phyloP scores from a whole-genome alignment of 2,797 vertebrate species.

The Rousettus madagascariensis region DNA sequence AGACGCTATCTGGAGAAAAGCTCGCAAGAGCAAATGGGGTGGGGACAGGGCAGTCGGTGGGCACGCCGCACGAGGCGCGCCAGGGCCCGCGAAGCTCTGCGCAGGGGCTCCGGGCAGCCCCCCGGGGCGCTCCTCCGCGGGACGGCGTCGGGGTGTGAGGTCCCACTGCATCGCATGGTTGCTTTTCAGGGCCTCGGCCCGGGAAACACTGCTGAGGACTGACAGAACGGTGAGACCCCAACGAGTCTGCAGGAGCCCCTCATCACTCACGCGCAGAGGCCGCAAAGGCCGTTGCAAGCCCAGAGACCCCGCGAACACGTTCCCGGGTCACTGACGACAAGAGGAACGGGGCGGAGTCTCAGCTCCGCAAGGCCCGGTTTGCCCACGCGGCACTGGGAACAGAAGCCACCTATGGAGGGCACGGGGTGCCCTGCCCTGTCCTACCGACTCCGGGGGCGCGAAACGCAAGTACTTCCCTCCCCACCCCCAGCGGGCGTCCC shows the following conservation, averaged over 20 bases:
- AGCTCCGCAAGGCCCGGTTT: too few species aligned
- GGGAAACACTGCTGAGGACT: not conserved
- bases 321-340: not conserved
- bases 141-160: not conserved
- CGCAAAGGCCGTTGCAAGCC: not conserved
- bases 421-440: too few species aligned
- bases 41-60: not conserved
- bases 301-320: not conserved
- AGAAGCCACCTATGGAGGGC: too few species aligned
- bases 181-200: not conserved
- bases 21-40: fast-evolving
- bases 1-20: not conserved
- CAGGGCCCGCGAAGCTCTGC: not conserved
- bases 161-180: not conserved
- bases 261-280: not conserved
- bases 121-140: fast-evolving
- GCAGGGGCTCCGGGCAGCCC: not conserved
- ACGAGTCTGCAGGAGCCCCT: fast-evolving
- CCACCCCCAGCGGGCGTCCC: fast-evolving
- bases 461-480: not conserved
- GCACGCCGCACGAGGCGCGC: fast-evolving
- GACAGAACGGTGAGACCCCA: not conserved
- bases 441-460: not conserved
- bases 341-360: fast-evolving
- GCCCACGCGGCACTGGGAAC: not conserved